Base-by-base conservation (phyloP, 1,140 invertebrate genomes). In the Cydia fagiglandana region DNA sequence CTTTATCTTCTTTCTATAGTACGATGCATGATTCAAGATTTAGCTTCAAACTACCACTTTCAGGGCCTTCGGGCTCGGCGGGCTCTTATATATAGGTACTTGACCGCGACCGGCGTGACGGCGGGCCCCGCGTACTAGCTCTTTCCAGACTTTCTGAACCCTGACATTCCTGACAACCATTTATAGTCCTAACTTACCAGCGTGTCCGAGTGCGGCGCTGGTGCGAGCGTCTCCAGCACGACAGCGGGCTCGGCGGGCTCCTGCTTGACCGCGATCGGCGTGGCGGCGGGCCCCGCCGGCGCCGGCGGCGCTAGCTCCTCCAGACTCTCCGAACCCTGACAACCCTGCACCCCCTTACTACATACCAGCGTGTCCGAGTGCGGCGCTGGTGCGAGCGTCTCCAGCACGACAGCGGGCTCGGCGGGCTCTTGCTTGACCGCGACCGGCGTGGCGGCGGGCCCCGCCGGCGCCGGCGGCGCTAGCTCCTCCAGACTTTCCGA, bases 221-320 rank as follows among this genome's bases (percentile, higher is more conserved):
- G 83, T 76, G 91, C 83, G 15, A 91, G 83, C 12, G 86, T 88
- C 70, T 87, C 86, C 13, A 88, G 78, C 9, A 80, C 84, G 20
- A 75, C 56, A 10, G 86, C 85, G 12, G 89, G 83, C 17, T 84
- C 83, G 1, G 74, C 66, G 0, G 83, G 85, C 50, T 86, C 85
- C 6, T 83, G 84, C 56, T 84, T 24, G 30, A 86, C 89, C 53
- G 79, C 75, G 3, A 91, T 89, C 5, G 87, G 87, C 56, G 88
- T 89, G 20, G 87, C 90, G 12, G 89, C 83, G 6, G 89, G 90
- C 6, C 81, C 90, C 53, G 89, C 84, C 45, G 91, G 91, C 76
- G 89, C 86, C 75, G 76, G 79, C 24, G 83, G 83, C 17, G 78
- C 85, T 76, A 86, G 75, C 76, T 87, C 86, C 64, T 88, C 86